These are phyloP conservation scores for Chalcis sispes DNA, from an alignment of 2,888 invertebrate genomes.

Conservation along the genomic window DNA sequence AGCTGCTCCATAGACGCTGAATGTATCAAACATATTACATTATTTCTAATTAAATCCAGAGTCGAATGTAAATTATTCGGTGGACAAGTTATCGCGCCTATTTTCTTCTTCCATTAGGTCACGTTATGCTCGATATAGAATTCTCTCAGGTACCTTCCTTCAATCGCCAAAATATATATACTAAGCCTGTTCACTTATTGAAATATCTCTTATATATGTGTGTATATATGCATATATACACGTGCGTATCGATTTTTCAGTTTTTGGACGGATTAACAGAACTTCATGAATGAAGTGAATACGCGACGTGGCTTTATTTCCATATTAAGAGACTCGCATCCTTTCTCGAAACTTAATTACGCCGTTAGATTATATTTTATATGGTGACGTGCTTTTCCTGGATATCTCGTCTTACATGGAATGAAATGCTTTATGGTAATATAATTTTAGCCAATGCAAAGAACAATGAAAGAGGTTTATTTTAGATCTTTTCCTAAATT, in stretches of 20 bases:
- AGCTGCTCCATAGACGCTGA: constrained; percentile 12
- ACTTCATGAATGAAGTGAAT: neutral
- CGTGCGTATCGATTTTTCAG: neutral
- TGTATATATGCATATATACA: too few relatives aligned
- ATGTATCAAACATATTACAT: constrained; percentile 18
- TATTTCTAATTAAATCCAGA: constrained; percentile 10
- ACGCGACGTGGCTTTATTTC: neutral
- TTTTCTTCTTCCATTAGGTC: constrained; percentile 48
- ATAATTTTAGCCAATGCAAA: too few relatives aligned
- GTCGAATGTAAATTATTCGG: constrained; percentile 38
- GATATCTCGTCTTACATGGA: too few relatives aligned
- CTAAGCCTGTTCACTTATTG: constrained; percentile 3
- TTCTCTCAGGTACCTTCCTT: neutral
- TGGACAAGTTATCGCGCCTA: constrained; percentile 16
- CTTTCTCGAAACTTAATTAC: too few relatives aligned
- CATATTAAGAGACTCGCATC: neutral
- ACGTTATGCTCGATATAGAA: constrained; percentile 18
- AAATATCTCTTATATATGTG: neutral
- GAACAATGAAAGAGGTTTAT: too few relatives aligned
- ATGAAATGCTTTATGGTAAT: too few relatives aligned
- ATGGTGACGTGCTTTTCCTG: too few relatives aligned
- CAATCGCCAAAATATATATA: neutral
- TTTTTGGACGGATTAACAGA: neutral
- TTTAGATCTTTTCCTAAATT: too few relatives aligned
- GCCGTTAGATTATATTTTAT: neutral